These are phyloP conservation scores for Pangasianodon hypophthalmus DNA, from an alignment of 2,113 vertebrate species.

Conservation along the genomic window DNA sequence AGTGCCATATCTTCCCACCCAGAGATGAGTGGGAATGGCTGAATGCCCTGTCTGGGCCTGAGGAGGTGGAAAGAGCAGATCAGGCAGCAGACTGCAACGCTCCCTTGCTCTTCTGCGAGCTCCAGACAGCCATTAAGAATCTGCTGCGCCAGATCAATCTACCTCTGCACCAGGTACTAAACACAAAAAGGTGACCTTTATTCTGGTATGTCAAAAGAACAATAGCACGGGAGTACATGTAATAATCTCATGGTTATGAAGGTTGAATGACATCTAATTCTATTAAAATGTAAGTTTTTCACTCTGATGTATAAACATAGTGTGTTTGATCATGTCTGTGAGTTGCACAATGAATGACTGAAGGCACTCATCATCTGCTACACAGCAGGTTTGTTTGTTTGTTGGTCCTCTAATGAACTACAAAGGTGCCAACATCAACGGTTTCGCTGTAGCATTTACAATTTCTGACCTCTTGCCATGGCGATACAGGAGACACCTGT, in stretches of 20 bases:
- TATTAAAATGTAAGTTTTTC: not conserved
- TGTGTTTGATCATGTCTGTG: not conserved
- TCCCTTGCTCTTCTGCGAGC: slow-evolving; percentile 88
- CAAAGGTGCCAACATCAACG: not conserved
- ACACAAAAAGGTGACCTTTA: slow-evolving; percentile 3
- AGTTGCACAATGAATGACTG: not conserved
- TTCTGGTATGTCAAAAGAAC: not conserved
- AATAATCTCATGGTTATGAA: not conserved
- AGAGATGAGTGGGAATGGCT: slow-evolving; percentile 99
- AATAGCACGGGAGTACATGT: not conserved
- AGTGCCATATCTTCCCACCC: slow-evolving; percentile 61
- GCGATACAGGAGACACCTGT: not conserved
- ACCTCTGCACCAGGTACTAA: slow-evolving; percentile 81
- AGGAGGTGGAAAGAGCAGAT: slow-evolving; percentile 81
- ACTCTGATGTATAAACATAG: not conserved
- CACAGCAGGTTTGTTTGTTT: not conserved
- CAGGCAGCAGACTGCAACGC: slow-evolving; percentile 77
- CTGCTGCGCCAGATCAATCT: slow-evolving; percentile 92
- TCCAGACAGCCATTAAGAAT: slow-evolving; percentile 88
- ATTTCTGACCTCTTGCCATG: not conserved
- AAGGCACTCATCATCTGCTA: not conserved
- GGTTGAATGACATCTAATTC: not conserved
- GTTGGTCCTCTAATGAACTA: not conserved
- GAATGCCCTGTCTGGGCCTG: slow-evolving; percentile 83
- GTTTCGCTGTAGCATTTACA: not conserved